Evolutionary conservation across 2,888 invertebrate genomes (phyloP), one percentile per base, ranked within the genome.

Genomic region (Tachina fera): DNA sequence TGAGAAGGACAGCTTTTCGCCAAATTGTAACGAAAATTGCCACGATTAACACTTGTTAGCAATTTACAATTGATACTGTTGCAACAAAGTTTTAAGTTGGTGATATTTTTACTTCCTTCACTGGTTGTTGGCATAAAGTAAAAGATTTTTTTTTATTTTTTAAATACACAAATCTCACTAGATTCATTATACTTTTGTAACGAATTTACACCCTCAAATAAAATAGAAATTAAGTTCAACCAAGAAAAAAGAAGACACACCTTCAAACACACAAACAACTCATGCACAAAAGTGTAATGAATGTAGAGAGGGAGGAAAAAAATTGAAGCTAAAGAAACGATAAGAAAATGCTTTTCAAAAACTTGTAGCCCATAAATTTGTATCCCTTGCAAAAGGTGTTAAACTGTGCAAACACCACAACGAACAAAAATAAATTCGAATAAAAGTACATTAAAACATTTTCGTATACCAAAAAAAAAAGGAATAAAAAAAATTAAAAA

Each of bases 141-240:
- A 76, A 86, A 83, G 70, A 4, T 31, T 31, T 31, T 31, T 31
- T 31, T 4, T 31, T 31, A 4, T 4, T 83, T 76, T 82, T 86
- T 61, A 72, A 86, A 82, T 76, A 68, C 10, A 79, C 79, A 86
- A 86, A 79, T 83, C 82, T 72, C 83, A 83, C 83, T 51, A 71
- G 79, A 86, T 83, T 83, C 86, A 83, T 86, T 86, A 83, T 83
- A 75, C 45, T 74, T 78, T 51, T 53, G 72, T 79, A 83, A 83
- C 72, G 49, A 83, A 83, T 82, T 86, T 67, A 83, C 79, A 83
- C 82, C 75, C 78, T 79, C 67, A 22, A 45, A 72, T 49, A 74
- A 65, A 67, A 58, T 11, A 67, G 67, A 75, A 81, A 81, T 75
- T 68, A 77, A 67, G 71, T n/a, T 13, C n/a, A 22, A 14, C 11